phyloP scores from a whole-genome alignment of 2,113 vertebrate species.

The Alouatta palliata region DNA sequence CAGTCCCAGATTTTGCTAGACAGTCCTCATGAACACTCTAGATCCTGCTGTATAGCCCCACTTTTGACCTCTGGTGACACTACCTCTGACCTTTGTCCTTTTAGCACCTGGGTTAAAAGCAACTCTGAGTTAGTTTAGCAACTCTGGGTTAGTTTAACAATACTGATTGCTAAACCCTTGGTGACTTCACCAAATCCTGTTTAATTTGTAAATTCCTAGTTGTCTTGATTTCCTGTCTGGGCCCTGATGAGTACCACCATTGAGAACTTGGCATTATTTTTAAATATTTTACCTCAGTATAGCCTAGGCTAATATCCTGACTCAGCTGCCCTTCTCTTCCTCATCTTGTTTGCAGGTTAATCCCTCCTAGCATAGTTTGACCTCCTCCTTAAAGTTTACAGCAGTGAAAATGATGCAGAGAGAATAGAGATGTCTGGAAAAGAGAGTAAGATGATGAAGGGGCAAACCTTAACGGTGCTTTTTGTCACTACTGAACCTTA shows the following conservation, averaged over 20 bases:
- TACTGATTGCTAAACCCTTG: background rate
- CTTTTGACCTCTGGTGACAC: background rate
- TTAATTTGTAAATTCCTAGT: background rate
- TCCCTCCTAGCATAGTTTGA: background rate
- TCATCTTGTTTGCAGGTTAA: background rate
- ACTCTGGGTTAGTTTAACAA: too few relatives aligned
- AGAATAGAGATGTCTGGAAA: background rate
- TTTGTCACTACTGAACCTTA: background rate
- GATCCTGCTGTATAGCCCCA: too few relatives aligned
- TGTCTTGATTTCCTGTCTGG: background rate
- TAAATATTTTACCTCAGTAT: background rate
- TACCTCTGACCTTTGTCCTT: background rate
- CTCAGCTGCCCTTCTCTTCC: background rate
- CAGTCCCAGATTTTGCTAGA: background rate
- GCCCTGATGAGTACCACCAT: background rate
- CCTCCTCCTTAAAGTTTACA: background rate
- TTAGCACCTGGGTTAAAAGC: too few relatives aligned
- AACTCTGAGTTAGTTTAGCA: background rate
- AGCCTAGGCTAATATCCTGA: background rate
- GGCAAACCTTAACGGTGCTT: background rate
- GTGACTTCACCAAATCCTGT: background rate
- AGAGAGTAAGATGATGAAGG: background rate
- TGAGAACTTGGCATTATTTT: background rate
- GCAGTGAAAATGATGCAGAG: background rate
- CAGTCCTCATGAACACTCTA: background rate